Evolutionary conservation across 2,113 vertebrate species (phyloP).

Genomic region (Dromiciops gliroides): DNA sequence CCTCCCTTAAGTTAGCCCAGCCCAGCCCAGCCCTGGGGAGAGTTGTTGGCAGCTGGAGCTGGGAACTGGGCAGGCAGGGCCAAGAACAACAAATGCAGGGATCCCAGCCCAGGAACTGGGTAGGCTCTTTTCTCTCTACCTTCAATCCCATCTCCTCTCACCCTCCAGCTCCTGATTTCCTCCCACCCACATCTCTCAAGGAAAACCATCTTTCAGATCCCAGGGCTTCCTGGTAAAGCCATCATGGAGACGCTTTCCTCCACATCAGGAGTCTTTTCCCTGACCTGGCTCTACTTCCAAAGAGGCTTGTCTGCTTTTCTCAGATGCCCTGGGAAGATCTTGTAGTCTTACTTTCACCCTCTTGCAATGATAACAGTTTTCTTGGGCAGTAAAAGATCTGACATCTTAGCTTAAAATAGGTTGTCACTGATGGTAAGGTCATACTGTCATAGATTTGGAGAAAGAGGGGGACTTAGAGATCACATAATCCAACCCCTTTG

Average conservation of each 20-base stretch:
- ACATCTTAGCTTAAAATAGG: neutral
- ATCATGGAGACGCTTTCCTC: neutral
- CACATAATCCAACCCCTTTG: neutral
- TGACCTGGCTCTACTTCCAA: neutral
- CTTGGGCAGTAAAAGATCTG: neutral
- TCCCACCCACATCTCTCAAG: conserved; percentile 11
- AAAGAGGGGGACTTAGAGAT: neutral
- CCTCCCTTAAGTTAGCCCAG: conserved; percentile 29
- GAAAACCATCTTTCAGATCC: neutral
- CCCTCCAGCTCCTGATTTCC: neutral
- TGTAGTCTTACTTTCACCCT: neutral
- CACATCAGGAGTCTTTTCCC: neutral
- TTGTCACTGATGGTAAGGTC: neutral
- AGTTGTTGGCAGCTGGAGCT: conserved; percentile 56
- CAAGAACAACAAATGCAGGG: conserved; percentile 67
- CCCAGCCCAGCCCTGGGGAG: conserved; percentile 68
- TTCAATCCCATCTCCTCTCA: neutral
- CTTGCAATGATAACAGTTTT: neutral
- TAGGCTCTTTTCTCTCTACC: conserved; percentile 2
- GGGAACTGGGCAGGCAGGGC: conserved; percentile 60
- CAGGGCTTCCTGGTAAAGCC: neutral
- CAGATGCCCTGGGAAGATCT: neutral
- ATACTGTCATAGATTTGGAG: neutral
- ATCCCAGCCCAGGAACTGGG: neutral
- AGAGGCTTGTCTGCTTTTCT: neutral